A percentile compares a stretch with the other conserved stretches of the same genome.
These are phyloP conservation scores for Calliopsis andreniformis DNA, from an alignment of 1,140 invertebrate species.

Conservation along the genomic window DNA sequence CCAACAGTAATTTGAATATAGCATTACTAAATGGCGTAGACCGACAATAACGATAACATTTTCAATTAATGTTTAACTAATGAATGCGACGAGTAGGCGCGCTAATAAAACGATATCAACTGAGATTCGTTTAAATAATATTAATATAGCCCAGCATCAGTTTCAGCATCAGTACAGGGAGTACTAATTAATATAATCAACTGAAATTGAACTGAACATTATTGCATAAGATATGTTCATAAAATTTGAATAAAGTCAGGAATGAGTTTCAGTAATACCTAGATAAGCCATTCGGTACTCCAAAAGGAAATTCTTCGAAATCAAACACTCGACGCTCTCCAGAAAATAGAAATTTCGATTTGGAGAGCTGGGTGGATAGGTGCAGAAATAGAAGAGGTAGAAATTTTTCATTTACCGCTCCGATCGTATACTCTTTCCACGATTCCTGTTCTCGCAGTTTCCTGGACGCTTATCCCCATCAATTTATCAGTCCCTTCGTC, in stretches of 20 bases:
- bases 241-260: slow-evolving; percentile 34
- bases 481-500: slow-evolving; percentile 72
- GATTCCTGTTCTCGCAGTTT: slow-evolving; percentile 53
- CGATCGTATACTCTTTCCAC: slow-evolving; percentile 42
- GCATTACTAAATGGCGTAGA: not conserved
- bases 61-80: slow-evolving; percentile 8
- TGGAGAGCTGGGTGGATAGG: no score
- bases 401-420: slow-evolving; percentile 2
- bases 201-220: not conserved
- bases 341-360: no score
- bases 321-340: no score
- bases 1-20: not conserved
- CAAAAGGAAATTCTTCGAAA: no score
- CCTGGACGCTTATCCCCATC: slow-evolving; percentile 48
- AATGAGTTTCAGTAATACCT: no score
- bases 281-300: no score
- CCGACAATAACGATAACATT: not conserved
- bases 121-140: not conserved
- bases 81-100: not conserved
- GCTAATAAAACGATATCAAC: not conserved
- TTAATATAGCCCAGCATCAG: not conserved
- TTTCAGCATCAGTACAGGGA: slow-evolving; percentile 33
- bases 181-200: slow-evolving; percentile 1
- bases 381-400: no score
- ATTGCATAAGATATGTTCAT: not conserved